These are phyloP conservation scores for Pterocles burchelli DNA, from an alignment of 2,113 vertebrate genomes.

Conservation along the genomic window DNA sequence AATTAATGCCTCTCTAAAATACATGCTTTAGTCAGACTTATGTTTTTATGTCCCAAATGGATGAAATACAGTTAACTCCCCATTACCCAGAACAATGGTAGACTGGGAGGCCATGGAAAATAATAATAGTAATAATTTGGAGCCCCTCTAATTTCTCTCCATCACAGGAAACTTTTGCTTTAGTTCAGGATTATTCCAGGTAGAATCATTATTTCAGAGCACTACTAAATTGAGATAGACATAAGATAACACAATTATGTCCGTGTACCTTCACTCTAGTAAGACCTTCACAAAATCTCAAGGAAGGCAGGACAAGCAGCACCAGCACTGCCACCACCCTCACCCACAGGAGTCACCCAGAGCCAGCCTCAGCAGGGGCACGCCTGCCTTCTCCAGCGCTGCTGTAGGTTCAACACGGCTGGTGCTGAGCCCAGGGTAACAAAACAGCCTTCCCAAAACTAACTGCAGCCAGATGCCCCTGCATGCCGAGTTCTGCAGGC, in stretches of 20 bases:
- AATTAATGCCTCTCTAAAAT: background rate
- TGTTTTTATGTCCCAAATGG: background rate
- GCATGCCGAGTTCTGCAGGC: fast-evolving
- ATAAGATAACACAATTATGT: background rate
- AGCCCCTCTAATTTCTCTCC: background rate
- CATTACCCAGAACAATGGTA: background rate
- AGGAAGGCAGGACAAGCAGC: background rate
- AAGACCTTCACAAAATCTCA: background rate
- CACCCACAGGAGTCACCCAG: background rate
- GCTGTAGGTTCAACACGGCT: background rate
- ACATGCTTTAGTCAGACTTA: background rate
- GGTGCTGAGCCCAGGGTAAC: background rate
- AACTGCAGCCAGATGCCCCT: background rate
- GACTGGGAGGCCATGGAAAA: background rate
- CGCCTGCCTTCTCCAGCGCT: background rate
- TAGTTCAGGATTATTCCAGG: background rate
- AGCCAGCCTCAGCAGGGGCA: background rate
- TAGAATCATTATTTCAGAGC: background rate
- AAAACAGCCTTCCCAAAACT: background rate
- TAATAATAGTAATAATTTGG: background rate
- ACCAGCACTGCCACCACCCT: background rate
- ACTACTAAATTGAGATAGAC: background rate
- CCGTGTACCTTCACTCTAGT: background rate
- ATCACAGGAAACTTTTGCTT: background rate
- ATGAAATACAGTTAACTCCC: background rate